Conservation (phyloP, 2,888 invertebrate species). For the Falcaria lacertinaria region DNA sequence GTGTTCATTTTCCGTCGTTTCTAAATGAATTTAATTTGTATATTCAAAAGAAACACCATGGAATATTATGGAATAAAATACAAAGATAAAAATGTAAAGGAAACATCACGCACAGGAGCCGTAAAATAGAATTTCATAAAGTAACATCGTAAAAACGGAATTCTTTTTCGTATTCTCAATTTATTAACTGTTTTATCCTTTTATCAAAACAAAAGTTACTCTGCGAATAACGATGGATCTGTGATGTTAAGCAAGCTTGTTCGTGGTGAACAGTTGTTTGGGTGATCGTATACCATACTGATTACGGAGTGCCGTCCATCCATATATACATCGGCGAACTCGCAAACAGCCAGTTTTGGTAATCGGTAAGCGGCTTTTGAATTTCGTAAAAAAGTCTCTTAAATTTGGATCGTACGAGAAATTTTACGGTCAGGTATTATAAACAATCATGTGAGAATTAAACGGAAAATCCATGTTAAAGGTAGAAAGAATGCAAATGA, state of each 20-base stretch:
- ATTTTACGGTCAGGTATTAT: background rate
- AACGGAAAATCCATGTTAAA: background rate
- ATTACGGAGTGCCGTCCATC: no score
- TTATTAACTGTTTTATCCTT: background rate
- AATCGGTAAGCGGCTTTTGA: no score
- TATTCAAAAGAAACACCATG: background rate
- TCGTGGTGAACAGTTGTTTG: no score
- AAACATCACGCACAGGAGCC: conserved; percentile 1
- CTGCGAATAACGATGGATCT: no score
- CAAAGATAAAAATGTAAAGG: background rate
- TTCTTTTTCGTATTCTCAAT: background rate
- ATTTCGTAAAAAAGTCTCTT: no score
- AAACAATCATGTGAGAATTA: background rate
- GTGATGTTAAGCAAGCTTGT: no score
- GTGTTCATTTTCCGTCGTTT: no score
- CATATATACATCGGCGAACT: no score
- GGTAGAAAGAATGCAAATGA: background rate
- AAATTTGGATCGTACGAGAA: background rate
- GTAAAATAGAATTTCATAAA: conserved; percentile 1
- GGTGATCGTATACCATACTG: no score
- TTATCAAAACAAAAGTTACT: background rate
- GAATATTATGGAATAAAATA: background rate
- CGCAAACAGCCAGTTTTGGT: no score
- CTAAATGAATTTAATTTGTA: no score
- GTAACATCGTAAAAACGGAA: background rate